phyloP scores from a whole-genome alignment of 2,888 invertebrate genomes.

The Heteromurus nitidus region DNA sequence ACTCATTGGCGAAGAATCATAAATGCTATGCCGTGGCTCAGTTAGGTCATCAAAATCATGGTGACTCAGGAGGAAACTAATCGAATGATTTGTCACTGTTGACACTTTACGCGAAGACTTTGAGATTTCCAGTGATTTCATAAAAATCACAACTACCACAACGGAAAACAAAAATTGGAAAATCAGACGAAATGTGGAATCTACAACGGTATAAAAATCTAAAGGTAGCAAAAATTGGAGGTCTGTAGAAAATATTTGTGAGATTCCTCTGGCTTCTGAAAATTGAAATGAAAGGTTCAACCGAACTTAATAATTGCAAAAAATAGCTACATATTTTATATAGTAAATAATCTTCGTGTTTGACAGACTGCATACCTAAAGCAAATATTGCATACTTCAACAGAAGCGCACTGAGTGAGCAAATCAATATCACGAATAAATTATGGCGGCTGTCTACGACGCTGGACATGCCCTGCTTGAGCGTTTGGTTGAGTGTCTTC shows the following conservation, averaged over 20 bases:
- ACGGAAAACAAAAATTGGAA: slow-evolving; percentile 22
- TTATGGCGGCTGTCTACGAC: slow-evolving; percentile 20
- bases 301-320: neutral
- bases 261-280: neutral
- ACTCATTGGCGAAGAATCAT: slow-evolving; percentile 44
- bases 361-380: slow-evolving; percentile 9
- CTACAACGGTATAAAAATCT: neutral
- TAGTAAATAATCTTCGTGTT: no score
- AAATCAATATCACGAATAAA: slow-evolving; percentile 58
- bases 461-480: slow-evolving; percentile 27
- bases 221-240: neutral
- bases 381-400: slow-evolving; percentile 30
- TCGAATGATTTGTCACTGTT: slow-evolving; percentile 18
- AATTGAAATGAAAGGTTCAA: neutral
- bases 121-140: neutral
- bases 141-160: slow-evolving; percentile 11
- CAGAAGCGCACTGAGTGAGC: slow-evolving; percentile 38
- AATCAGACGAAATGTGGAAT: neutral
- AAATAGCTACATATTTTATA: neutral
- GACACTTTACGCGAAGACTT: neutral
- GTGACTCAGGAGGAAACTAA: slow-evolving; percentile 46
- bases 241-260: neutral
- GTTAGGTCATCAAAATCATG: slow-evolving; percentile 32
- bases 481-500: slow-evolving; percentile 34
- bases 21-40: slow-evolving; percentile 29